Conservation (phyloP, 2,113 vertebrate genomes). For the Miniopterus natalensis region DNA sequence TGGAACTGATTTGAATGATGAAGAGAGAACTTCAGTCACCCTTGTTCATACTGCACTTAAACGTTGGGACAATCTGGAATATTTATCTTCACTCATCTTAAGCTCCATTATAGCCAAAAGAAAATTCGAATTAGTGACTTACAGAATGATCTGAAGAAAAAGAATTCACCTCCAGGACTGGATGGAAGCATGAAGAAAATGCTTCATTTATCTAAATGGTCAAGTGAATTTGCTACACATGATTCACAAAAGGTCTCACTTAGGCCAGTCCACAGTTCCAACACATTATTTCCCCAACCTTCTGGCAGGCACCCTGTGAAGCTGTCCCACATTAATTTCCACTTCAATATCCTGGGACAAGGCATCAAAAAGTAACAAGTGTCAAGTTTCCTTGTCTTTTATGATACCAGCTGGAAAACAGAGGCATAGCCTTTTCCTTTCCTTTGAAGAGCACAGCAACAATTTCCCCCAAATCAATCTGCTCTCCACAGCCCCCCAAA, state of each 20-base stretch:
- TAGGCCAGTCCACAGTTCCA: constrained; percentile 83
- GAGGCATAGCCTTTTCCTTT: constrained; percentile 71
- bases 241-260: constrained; percentile 81
- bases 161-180: constrained; percentile 82
- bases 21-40: constrained; percentile 84
- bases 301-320: constrained; percentile 78
- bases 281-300: constrained; percentile 80
- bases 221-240: constrained; percentile 78
- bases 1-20: constrained; percentile 88
- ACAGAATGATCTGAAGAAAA: constrained; percentile 81
- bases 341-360: constrained; percentile 84
- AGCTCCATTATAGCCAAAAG: constrained; percentile 84
- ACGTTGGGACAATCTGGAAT: constrained; percentile 83
- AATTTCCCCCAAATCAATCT: constrained; percentile 71
- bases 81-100: constrained; percentile 82
- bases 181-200: constrained; percentile 84
- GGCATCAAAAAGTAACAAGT: constrained; percentile 79
- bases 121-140: constrained; percentile 81
- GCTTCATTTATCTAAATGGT: constrained; percentile 81
- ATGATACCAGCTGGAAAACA: constrained; percentile 82
- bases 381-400: constrained; percentile 84
- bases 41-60: constrained; percentile 83
- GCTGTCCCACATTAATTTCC: constrained; percentile 73
- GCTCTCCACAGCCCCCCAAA: constrained; percentile 78
- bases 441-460: constrained; percentile 80